Conservation (phyloP, 2,888 invertebrate genomes). For the Lepidochrysops patricia region DNA sequence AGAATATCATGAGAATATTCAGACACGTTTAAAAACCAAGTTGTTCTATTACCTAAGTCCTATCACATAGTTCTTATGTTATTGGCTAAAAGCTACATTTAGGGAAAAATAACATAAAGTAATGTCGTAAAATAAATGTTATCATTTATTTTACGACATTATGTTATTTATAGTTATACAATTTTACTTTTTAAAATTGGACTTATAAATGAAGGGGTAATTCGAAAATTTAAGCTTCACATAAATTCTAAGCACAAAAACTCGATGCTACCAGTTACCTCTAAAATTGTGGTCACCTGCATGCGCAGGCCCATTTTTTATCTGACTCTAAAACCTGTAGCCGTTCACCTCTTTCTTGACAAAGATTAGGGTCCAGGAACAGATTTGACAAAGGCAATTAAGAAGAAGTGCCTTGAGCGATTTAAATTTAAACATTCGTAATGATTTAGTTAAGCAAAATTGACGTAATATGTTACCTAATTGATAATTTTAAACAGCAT, state of each 20-base stretch:
- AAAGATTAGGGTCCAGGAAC: conserved; percentile 46
- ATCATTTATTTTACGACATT: too few relatives aligned
- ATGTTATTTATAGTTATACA: too few relatives aligned
- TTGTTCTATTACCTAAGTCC: too few relatives aligned
- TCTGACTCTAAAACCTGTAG: conserved; percentile 67
- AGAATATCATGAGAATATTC: not conserved
- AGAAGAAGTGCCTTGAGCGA: conserved; percentile 31
- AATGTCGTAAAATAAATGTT: too few relatives aligned
- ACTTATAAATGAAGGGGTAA: too few relatives aligned
- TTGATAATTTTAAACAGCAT: not conserved
- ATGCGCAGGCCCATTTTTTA: conserved; percentile 45
- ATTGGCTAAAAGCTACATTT: too few relatives aligned
- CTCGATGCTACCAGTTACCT: not conserved
- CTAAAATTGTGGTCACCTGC: not conserved
- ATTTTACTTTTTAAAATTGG: too few relatives aligned
- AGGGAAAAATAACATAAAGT: too few relatives aligned
- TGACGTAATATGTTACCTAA: not conserved
- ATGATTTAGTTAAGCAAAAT: conserved; percentile 2
- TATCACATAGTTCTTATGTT: too few relatives aligned
- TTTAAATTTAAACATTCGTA: not conserved
- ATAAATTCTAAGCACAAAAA: not conserved
- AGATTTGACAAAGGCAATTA: conserved; percentile 29
- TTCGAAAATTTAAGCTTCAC: not conserved
- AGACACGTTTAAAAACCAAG: too few relatives aligned
- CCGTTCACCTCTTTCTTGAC: conserved; percentile 45